Base-by-base conservation (phyloP, 2,113 vertebrate genomes). In the Carlito syrichta region DNA sequence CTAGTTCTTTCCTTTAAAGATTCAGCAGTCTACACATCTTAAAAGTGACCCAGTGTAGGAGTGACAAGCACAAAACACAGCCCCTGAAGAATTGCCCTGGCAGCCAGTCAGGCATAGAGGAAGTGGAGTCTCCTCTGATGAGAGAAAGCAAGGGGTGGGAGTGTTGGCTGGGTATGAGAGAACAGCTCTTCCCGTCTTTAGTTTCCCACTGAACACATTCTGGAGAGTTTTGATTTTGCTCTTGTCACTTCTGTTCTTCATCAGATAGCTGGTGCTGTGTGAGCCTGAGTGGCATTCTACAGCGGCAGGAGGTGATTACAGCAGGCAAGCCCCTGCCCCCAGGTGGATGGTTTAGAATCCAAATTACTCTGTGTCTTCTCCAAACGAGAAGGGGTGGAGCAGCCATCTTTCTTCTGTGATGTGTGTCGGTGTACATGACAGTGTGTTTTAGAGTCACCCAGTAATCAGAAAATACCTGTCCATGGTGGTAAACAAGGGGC, bases 241-340 rank as follows among this genome's bases (percentile, higher is more conserved):
- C 99, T 98, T 99, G 99, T 99, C 99, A 98, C 98, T 98, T 98
- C 82, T 32, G 63, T 97, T 99, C 98, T 98, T 97, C 98, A 71
- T 99, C 99, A 99, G 98, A 96, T 81, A 97, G 97, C 96, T 97
- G 98, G 98, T 96, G 98, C 98, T 98, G 96, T 60, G 89, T 97
- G 98, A 98, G 98, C 98, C 98, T 96, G 97, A 98, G 98, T 93
- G 98, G 98, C 98, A 60, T 94, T 3, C 97, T 98, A 98, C 98
- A 98, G 98, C 98, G 98, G 98, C 98, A 97, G 98, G 98, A 97
- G 98, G 98, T 97, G 98, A 98, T 97, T 89, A 98, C 88, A 87
- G 97, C 87, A 98, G 98, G 98, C 97, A 97, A 66, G 95, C 97
- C 96, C 96, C 84, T 90, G 98, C 98, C 98, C 98, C 94, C 8